phyloP scores from a whole-genome alignment of 2,797 vertebrate species.

The Distichodus sexfasciatus region DNA sequence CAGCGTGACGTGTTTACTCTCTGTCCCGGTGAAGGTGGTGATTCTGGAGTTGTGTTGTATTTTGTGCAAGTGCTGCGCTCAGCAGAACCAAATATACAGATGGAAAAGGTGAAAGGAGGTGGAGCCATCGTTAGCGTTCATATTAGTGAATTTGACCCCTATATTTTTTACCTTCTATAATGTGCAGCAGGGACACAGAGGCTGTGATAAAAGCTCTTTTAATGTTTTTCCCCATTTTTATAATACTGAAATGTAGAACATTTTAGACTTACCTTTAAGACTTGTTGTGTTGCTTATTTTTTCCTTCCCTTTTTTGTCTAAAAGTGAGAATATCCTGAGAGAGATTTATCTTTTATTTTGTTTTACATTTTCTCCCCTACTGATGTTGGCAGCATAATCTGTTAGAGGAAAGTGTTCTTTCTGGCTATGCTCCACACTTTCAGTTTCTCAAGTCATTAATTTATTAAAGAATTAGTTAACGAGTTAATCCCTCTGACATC shows the following conservation, averaged over 20 bases:
- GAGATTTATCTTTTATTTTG: background rate
- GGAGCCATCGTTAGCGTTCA: constrained; percentile 65
- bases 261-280: constrained; percentile 53
- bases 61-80: constrained; percentile 61
- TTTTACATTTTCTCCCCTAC: constrained; percentile 1
- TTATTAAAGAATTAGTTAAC: constrained; percentile 50
- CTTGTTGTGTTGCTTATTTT: constrained; percentile 25
- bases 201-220: constrained; percentile 54
- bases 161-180: constrained; percentile 54
- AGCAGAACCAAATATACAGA: constrained; percentile 62
- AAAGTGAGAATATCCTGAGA: constrained; percentile 23
- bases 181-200: constrained; percentile 58
- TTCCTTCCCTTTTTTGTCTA: constrained; percentile 33
- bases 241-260: constrained; percentile 66
- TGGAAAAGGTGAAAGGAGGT: constrained; percentile 50
- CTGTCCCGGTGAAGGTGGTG: constrained; percentile 56
- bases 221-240: constrained; percentile 54
- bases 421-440: constrained; percentile 18
- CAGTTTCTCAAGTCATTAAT: constrained; percentile 41
- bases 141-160: constrained; percentile 66
- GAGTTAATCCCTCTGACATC: constrained; percentile 23
- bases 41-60: constrained; percentile 58
- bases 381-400: constrained; percentile 13
- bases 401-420: constrained; percentile 4
- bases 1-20: constrained; percentile 58